Conservation (phyloP, 1,140 invertebrate genomes). For the Ooceraea biroi region DNA sequence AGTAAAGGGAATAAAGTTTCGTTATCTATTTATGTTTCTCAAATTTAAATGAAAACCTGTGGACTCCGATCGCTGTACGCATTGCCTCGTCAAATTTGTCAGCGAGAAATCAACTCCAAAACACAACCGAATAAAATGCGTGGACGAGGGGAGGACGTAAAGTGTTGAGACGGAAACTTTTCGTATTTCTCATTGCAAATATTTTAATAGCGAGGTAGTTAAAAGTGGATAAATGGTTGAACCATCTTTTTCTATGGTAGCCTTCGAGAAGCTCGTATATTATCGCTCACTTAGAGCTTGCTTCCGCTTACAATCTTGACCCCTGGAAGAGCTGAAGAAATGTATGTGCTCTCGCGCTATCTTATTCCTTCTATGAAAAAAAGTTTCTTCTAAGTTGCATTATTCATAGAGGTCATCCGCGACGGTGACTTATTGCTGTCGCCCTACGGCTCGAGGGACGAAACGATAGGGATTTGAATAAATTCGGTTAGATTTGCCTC, state of each 20-base stretch:
- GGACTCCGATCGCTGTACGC: not conserved
- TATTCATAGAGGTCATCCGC: conserved; percentile 73
- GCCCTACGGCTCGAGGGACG: conserved; percentile 51
- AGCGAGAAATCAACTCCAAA: not conserved
- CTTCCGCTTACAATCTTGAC: conserved; percentile 4
- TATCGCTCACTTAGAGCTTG: not conserved
- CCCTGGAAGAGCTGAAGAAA: conserved; percentile 14
- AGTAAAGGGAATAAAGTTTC: conserved; percentile 2
- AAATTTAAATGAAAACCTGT: conserved; percentile 1
- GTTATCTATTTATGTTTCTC: conserved; percentile 1
- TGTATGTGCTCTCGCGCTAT: conserved; percentile 29
- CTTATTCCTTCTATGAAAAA: conserved; percentile 64
- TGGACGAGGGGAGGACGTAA: not conserved
- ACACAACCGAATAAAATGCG: not conserved
- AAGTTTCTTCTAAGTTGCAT: conserved; percentile 69
- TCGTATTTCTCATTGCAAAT: not conserved
- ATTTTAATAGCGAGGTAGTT: not conserved
- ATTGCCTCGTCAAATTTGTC: not conserved
- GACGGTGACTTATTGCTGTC: conserved; percentile 75
- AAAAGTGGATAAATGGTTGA: not conserved
- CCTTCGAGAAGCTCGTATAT: not conserved
- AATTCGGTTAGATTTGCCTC: conserved; percentile 72
- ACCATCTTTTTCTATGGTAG: not conserved
- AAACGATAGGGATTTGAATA: conserved; percentile 79
- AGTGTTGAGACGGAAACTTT: not conserved